These are phyloP conservation scores for Sebastolobus alascanus DNA, from an alignment of 2,797 vertebrate genomes.

Conservation along the genomic window DNA sequence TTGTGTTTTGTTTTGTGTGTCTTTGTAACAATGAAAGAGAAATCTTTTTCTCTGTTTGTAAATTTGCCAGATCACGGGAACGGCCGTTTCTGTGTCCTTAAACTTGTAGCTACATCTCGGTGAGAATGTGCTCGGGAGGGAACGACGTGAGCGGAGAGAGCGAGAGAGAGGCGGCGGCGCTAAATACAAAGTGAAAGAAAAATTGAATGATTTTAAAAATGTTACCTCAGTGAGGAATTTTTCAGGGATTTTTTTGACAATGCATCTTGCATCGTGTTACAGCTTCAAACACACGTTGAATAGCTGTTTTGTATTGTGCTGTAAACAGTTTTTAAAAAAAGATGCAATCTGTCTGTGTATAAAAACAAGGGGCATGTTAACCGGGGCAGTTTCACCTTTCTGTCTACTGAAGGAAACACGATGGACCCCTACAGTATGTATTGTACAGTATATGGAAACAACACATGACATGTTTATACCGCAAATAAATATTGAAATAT, in stretches of 20 bases:
- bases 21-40: slow-evolving; percentile 82
- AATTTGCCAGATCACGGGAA: slow-evolving; percentile 87
- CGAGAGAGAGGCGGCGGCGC: slow-evolving; percentile 36
- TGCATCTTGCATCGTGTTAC: slow-evolving; percentile 92
- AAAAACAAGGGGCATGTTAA: slow-evolving; percentile 89
- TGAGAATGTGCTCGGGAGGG: slow-evolving; percentile 67
- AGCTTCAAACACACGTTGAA: slow-evolving; percentile 90
- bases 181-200: slow-evolving; percentile 72
- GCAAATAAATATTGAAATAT: slow-evolving; percentile 99
- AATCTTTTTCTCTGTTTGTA: slow-evolving; percentile 86
- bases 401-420: slow-evolving; percentile 92
- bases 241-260: slow-evolving; percentile 97
- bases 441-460: slow-evolving; percentile 91
- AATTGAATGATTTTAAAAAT: slow-evolving; percentile 83
- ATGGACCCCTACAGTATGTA: slow-evolving; percentile 87
- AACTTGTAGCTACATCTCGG: slow-evolving; percentile 84
- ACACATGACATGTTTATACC: slow-evolving; percentile 98
- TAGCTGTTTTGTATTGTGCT: slow-evolving; percentile 92
- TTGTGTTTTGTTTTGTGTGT: slow-evolving; percentile 74
- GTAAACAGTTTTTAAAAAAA: slow-evolving; percentile 87
- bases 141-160: slow-evolving; percentile 47
- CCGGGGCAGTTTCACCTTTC: slow-evolving; percentile 90
- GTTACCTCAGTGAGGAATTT: slow-evolving; percentile 97
- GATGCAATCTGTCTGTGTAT: slow-evolving; percentile 90
- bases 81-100: slow-evolving; percentile 86